These are phyloP conservation scores for Premnoplex brunnescens DNA, from an alignment of 2,797 vertebrate species.

Conservation along the genomic window DNA sequence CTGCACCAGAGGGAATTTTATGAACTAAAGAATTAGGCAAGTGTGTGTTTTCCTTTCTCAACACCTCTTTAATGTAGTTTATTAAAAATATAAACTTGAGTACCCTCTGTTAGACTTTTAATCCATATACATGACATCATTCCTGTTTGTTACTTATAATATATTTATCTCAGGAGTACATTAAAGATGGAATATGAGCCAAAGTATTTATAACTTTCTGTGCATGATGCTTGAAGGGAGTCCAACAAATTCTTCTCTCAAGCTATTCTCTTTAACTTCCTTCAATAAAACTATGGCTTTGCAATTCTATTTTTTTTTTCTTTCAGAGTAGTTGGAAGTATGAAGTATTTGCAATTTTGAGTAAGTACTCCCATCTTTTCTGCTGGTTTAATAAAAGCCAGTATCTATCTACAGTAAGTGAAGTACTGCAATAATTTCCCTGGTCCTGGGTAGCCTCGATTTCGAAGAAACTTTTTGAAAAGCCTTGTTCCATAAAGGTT, in stretches of 20 bases:
- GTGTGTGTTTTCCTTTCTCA: not conserved
- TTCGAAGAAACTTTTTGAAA: slow-evolving; percentile 57
- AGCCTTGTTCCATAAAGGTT: slow-evolving; percentile 33
- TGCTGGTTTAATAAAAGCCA: slow-evolving; percentile 14
- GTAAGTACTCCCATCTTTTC: not conserved
- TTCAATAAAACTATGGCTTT: not conserved
- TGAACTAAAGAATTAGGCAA: not conserved
- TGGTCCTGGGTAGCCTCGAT: slow-evolving; percentile 20
- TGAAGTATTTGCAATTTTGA: not conserved
- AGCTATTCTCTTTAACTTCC: not conserved
- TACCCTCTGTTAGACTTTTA: not conserved
- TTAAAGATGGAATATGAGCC: not conserved
- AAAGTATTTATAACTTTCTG: not conserved
- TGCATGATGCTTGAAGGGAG: not conserved
- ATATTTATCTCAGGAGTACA: not conserved
- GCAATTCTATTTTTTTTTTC: not conserved
- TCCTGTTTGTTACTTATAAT: not conserved
- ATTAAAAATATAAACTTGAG: not conserved
- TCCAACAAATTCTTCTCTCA: not conserved
- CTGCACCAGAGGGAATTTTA: not conserved
- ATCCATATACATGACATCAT: not conserved
- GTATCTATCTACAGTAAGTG: not conserved
- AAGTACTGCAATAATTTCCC: slow-evolving; percentile 16
- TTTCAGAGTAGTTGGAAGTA: not conserved
- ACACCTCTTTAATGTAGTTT: not conserved